Percentiles rank a stretch among this genome's conserved stretches.
These are phyloP conservation scores for Clarias fuscus DNA, from an alignment of 2,797 vertebrate genomes.

Conservation along the genomic window DNA sequence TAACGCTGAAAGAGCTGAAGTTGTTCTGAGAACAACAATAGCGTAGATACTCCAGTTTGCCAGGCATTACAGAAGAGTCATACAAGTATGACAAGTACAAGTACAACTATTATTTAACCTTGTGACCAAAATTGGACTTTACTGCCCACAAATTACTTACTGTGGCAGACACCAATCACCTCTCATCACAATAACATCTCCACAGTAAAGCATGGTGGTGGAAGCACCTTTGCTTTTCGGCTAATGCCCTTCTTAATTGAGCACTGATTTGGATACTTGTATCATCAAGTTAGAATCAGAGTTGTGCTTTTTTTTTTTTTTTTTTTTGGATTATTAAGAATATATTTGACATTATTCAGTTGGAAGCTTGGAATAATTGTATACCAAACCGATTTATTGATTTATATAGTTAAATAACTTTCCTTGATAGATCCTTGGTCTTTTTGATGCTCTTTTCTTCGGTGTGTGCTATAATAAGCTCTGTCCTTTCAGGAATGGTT, in stretches of 20 bases:
- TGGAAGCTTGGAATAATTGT: too few relatives aligned
- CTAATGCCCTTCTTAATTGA: not conserved
- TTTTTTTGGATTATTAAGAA: not conserved
- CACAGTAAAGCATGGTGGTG: not conserved
- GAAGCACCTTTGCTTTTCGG: not conserved
- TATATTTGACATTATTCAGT: not conserved
- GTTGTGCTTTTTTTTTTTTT: too few relatives aligned
- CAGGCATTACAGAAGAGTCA: not conserved
- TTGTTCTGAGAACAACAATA: not conserved
- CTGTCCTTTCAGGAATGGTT: not conserved
- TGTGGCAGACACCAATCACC: not conserved
- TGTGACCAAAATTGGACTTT: not conserved
- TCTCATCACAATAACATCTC: not conserved
- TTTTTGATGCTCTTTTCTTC: not conserved
- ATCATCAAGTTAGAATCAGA: not conserved
- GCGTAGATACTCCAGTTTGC: not conserved
- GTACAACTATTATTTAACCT: not conserved
- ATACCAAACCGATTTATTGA: not conserved
- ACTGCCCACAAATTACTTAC: not conserved
- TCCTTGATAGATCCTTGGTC: not conserved
- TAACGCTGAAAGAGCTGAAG: not conserved
- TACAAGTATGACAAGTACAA: too few relatives aligned
- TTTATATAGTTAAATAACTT: not conserved
- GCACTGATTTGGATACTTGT: too few relatives aligned
- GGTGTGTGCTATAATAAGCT: not conserved